These are phyloP conservation scores for Orthosia incerta DNA, from an alignment of 2,888 invertebrate genomes.

Conservation along the genomic window DNA sequence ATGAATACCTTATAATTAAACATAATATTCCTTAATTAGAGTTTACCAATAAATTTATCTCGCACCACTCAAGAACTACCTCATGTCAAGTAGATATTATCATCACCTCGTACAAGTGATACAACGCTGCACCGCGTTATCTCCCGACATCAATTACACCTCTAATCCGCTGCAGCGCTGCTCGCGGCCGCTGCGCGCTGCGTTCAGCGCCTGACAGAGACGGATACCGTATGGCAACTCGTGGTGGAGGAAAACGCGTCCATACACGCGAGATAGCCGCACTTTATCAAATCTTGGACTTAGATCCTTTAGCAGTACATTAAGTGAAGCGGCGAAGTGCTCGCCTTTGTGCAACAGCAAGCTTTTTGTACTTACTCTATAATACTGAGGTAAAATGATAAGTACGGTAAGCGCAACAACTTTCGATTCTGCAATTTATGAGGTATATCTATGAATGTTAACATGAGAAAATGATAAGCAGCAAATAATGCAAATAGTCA, in stretches of 20 bases:
- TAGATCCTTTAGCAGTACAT: constrained; percentile 34
- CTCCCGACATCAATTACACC: constrained; percentile 57
- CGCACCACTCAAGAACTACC: constrained; percentile 4
- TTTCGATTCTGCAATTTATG: neutral
- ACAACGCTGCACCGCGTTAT: constrained; percentile 31
- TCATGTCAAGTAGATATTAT: constrained; percentile 37
- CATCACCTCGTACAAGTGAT: constrained; percentile 36
- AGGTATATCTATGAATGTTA: neutral
- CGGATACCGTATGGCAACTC: constrained; percentile 38
- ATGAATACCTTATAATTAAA: neutral
- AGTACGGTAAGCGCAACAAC: neutral
- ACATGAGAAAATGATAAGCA: too few species aligned
- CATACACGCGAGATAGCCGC: constrained; percentile 2
- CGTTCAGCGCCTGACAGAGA: constrained; percentile 54
- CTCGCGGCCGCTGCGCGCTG: constrained; percentile 47
- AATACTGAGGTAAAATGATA: constrained; percentile 6
- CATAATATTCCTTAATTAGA: neutral
- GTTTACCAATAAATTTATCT: neutral
- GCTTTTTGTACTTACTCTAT: constrained; percentile 7
- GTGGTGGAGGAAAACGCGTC: constrained; percentile 22
- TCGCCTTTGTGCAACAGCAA: constrained; percentile 6
- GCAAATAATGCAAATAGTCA: too few species aligned
- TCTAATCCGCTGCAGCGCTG: constrained; percentile 60
- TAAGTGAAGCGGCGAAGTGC: constrained; percentile 30
- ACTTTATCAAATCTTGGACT: constrained; percentile 53